Base-by-base conservation (phyloP, 2,113 vertebrate species). In the Xenopus borealis region DNA sequence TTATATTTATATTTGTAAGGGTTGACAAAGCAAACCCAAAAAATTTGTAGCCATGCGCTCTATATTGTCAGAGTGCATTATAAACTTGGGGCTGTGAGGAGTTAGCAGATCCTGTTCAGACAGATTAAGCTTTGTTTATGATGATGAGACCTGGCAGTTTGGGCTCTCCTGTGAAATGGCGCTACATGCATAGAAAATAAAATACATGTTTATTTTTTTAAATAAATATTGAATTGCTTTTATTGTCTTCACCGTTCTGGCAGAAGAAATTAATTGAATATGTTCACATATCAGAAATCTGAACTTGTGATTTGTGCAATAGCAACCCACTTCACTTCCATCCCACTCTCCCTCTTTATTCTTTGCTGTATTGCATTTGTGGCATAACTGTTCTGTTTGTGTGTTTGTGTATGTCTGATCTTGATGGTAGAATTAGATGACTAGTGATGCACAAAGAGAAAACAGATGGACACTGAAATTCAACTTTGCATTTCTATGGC, bases 231-330 rank as follows among this genome's bases (percentile, higher is more conserved):
- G 78, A 52, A 72, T 69, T 61, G 66, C 18, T 66, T 77, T 78
- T 78, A 55, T 80, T 82, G 72, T 76, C 75, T 82, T 77, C 20
- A 47, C 47, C 72, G 16, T 53, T 62, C 40, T 78, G 58, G 72
- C 66, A 80, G 23, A 27, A 2, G 23, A 55, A 80, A 81, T 82
- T 86, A 85, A 79, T 81, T 27, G 23, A 27, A 84, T 70, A 55
- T 73, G 14, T 66, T 67, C 72, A 65, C 55, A 9, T 62, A 23
- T 18, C 71, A 78, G 33, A 18, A 71, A 64, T 59, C 30, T 8
- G 30, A 74, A 8, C 72, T 46, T 81, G 61, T 80, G 66, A 10
- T 0, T 85, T 46, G 7, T 45, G 4, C 14, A 66, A 61, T 8
- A 1, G 66, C 0, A 3, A 5, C 40, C 72, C 76, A 1, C 14